Evolutionary conservation across 2,888 invertebrate species (phyloP).

Genomic region (Zygogramma bicolorata): DNA sequence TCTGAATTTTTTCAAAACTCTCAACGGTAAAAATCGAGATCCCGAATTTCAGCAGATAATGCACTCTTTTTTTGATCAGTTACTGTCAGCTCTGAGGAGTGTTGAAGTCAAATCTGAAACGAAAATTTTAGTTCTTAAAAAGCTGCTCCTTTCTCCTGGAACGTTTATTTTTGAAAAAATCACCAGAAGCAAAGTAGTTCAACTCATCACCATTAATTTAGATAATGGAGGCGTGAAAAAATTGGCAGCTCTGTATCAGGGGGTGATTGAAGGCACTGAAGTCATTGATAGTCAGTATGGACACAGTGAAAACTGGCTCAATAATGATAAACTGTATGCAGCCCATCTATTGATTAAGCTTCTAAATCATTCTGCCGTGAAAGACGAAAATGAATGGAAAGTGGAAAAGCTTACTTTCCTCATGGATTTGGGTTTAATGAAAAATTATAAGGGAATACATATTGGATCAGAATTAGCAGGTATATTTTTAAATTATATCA

Average conservation of each 20-base stretch:
- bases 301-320: slow-evolving; percentile 72
- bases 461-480: slow-evolving; percentile 74
- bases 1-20: slow-evolving; percentile 73
- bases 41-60: slow-evolving; percentile 72
- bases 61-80: slow-evolving; percentile 69
- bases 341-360: slow-evolving; percentile 70
- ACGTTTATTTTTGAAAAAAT: slow-evolving; percentile 81
- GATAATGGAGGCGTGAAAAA: slow-evolving; percentile 74
- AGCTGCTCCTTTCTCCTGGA: slow-evolving; percentile 77
- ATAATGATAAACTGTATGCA: slow-evolving; percentile 77
- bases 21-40: slow-evolving; percentile 70
- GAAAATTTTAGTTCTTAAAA: slow-evolving; percentile 73
- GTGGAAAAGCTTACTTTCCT: slow-evolving; percentile 75
- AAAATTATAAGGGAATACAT: slow-evolving; percentile 65
- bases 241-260: slow-evolving; percentile 73
- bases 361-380: slow-evolving; percentile 63
- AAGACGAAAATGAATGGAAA: slow-evolving; percentile 75
- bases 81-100: slow-evolving; percentile 69
- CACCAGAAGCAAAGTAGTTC: slow-evolving; percentile 75
- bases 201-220: slow-evolving; percentile 74
- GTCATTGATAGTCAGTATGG: slow-evolving; percentile 66
- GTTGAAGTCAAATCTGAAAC: slow-evolving; percentile 68
- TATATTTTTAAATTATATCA: slow-evolving; percentile 56
- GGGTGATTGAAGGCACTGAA: slow-evolving; percentile 64
- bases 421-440: slow-evolving; percentile 75